Conservation (phyloP, 2,797 vertebrate genomes). For the Manis pentadactyla region DNA sequence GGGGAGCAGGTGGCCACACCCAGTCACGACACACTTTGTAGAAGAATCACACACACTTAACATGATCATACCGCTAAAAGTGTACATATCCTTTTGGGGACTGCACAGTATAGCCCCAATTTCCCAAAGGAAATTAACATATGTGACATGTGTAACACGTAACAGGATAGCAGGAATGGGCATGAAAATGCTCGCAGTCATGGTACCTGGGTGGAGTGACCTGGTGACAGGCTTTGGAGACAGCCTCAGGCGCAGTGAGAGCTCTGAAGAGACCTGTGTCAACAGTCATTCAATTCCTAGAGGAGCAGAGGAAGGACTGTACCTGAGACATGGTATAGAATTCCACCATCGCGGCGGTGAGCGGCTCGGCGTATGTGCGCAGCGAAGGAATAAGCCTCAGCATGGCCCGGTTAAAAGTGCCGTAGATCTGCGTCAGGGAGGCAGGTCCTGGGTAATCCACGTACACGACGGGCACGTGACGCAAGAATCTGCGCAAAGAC, state of each 20-base stretch:
- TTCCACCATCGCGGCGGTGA: constrained; percentile 99
- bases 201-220: fast-evolving
- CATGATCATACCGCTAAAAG: too few relatives aligned
- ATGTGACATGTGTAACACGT: fast-evolving
- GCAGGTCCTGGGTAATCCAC: constrained; percentile 99
- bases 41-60: not conserved
- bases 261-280: not conserved
- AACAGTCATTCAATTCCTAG: fast-evolving
- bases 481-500: constrained; percentile 91
- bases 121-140: not conserved
- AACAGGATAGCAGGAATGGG: fast-evolving
- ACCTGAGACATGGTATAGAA: constrained; percentile 99
- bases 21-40: not conserved
- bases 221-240: fast-evolving
- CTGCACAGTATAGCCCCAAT: fast-evolving
- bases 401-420: constrained; percentile 99
- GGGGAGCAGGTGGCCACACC: not conserved
- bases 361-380: constrained; percentile 96
- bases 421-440: constrained; percentile 99
- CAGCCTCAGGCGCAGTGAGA: fast-evolving
- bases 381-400: constrained; percentile 96
- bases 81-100: fast-evolving
- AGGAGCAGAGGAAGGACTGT: not conserved
- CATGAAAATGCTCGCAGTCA: fast-evolving
- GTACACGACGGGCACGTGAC: constrained; percentile 99